Evolutionary conservation across 1,140 invertebrate genomes (phyloP).

Genomic region (Ridgeia piscesae): DNA sequence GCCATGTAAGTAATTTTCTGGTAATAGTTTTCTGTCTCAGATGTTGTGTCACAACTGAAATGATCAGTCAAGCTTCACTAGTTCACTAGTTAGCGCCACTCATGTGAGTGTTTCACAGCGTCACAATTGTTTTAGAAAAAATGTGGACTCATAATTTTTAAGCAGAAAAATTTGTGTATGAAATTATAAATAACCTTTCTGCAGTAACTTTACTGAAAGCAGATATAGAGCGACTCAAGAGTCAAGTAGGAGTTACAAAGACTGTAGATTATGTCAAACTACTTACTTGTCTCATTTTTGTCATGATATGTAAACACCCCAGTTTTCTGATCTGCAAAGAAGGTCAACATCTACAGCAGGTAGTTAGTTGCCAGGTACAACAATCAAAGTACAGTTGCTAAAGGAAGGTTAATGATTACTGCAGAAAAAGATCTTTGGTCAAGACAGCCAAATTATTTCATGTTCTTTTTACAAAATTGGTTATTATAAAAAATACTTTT

Average conservation of each 20-base stretch:
- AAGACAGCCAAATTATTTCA: neutral
- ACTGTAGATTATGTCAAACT: neutral
- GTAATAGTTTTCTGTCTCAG: too few relatives aligned
- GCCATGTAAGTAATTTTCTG: too few relatives aligned
- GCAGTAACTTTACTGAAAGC: neutral
- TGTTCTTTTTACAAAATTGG: neutral
- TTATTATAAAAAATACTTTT: too few relatives aligned
- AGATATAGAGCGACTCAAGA: neutral
- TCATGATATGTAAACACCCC: constrained; percentile 21
- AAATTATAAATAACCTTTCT: neutral
- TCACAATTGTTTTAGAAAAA: neutral
- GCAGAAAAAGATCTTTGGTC: neutral
- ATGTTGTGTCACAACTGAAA: too few relatives aligned
- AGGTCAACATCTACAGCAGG: constrained; percentile 31
- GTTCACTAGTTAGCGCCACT: neutral
- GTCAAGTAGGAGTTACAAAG: neutral
- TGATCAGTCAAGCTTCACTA: neutral
- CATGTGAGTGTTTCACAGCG: neutral
- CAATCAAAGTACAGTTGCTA: constrained; percentile 34
- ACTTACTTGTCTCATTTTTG: neutral
- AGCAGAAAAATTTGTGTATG: neutral
- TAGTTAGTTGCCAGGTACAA: too few relatives aligned
- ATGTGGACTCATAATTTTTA: neutral
- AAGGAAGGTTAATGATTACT: neutral
- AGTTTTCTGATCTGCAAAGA: neutral